Conservation (phyloP, 2,797 vertebrate species). For the Diceros bicornis region DNA sequence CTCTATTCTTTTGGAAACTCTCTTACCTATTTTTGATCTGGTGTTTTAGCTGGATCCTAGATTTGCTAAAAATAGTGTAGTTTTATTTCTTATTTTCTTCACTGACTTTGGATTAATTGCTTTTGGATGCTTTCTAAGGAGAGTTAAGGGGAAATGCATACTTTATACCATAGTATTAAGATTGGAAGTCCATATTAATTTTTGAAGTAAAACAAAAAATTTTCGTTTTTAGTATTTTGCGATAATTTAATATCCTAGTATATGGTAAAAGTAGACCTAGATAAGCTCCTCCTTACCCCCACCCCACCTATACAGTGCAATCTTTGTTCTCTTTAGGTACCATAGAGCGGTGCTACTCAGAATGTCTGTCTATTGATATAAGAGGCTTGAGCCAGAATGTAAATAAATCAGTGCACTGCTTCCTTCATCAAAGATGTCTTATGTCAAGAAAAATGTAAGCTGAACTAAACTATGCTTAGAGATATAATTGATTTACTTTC, state of each 20-base stretch:
- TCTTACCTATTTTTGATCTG: slow-evolving; percentile 2
- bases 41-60: neutral
- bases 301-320: neutral
- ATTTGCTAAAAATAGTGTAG: slow-evolving; percentile 13
- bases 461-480: neutral
- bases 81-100: slow-evolving; percentile 41
- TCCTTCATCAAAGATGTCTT: slow-evolving; percentile 11
- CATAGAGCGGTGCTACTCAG: neutral
- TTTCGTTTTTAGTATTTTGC: slow-evolving; percentile 21
- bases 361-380: neutral
- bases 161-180: slow-evolving; percentile 9
- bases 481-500: neutral
- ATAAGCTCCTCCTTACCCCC: neutral
- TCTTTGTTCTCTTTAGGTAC: neutral
- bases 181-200: slow-evolving; percentile 10
- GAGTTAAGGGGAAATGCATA: slow-evolving; percentile 21
- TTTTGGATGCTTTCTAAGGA: slow-evolving; percentile 30
- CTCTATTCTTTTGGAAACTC: neutral
- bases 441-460: slow-evolving; percentile 8
- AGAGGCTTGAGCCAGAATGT: slow-evolving; percentile 1
- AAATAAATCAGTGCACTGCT: neutral
- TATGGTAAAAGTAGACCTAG: slow-evolving; percentile 25
- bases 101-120: slow-evolving; percentile 16
- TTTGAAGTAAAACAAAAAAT: slow-evolving; percentile 39
- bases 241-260: neutral